Conservation (phyloP, 1,140 invertebrate genomes). For the Pseudomyrmex concolor region DNA sequence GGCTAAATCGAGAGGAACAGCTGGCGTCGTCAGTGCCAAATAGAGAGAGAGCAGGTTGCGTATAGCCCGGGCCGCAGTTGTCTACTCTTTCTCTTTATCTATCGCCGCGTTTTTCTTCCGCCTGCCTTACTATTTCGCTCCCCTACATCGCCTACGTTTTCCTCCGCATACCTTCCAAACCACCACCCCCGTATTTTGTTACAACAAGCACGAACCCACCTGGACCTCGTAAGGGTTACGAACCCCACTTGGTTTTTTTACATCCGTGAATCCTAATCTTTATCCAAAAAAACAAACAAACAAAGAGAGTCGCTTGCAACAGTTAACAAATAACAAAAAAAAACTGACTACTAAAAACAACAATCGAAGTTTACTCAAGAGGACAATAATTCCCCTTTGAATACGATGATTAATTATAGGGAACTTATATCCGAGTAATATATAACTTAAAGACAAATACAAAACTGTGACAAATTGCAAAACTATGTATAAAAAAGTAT, state of each 20-base stretch:
- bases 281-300: constrained; percentile 13
- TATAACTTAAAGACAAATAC: too few species aligned
- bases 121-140: not conserved
- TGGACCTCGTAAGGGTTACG: constrained; percentile 71
- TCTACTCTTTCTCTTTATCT: constrained; percentile 60
- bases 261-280: constrained; percentile 22
- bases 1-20: constrained; percentile 70
- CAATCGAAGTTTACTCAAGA: too few species aligned
- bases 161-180: constrained; percentile 26
- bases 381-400: not conserved
- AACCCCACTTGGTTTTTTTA: constrained; percentile 13
- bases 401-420: not conserved
- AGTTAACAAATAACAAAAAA: constrained; percentile 7
- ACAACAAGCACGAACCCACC: constrained; percentile 67
- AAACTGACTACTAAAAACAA: not conserved
- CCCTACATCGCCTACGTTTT: constrained; percentile 28
- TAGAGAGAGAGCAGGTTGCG: constrained; percentile 73
- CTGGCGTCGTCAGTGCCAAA: constrained; percentile 76
- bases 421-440: too few species aligned
- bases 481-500: not conserved
- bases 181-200: constrained; percentile 70
- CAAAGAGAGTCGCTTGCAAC: not conserved
- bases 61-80: constrained; percentile 52
- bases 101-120: constrained; percentile 21
- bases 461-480: too few species aligned